Evolutionary conservation across 2,888 invertebrate genomes (phyloP).

Genomic region (Trachelus iudaicus): DNA sequence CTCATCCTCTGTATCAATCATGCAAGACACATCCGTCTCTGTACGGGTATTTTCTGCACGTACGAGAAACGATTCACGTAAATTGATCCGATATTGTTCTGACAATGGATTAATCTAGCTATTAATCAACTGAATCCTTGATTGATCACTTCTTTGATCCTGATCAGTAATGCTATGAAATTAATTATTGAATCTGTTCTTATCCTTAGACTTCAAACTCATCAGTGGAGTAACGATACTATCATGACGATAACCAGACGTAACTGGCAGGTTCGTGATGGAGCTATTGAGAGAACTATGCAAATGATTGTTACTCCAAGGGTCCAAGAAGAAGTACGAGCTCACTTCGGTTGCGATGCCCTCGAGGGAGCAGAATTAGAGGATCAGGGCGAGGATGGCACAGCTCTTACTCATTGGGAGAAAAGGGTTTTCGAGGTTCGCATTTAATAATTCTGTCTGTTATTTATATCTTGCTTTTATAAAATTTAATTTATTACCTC

Average conservation of each 20-base stretch:
- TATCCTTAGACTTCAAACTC: constrained; percentile 80
- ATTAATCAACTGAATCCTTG: not conserved
- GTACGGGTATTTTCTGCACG: constrained; percentile 21
- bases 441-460: constrained; percentile 7
- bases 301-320: constrained; percentile 92
- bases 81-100: not conserved
- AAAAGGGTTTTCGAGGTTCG: constrained; percentile 95
- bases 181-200: not conserved
- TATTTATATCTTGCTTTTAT: constrained; percentile 6
- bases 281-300: constrained; percentile 78
- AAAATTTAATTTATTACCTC: constrained; percentile 12
- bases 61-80: not conserved
- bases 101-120: not conserved
- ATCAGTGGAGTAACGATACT: constrained; percentile 93
- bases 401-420: constrained; percentile 98
- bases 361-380: constrained; percentile 97
- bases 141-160: not conserved
- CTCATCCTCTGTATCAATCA: constrained; percentile 30
- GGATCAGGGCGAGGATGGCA: constrained; percentile 98
- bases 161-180: not conserved
- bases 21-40: constrained; percentile 19
- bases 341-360: constrained; percentile 86
- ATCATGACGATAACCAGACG: constrained; percentile 78
- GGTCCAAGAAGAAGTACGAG: constrained; percentile 87
- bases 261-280: constrained; percentile 84